Evolutionary conservation across 2,797 vertebrate genomes (phyloP).

Genomic region (Dendrocincla fuliginosa): DNA sequence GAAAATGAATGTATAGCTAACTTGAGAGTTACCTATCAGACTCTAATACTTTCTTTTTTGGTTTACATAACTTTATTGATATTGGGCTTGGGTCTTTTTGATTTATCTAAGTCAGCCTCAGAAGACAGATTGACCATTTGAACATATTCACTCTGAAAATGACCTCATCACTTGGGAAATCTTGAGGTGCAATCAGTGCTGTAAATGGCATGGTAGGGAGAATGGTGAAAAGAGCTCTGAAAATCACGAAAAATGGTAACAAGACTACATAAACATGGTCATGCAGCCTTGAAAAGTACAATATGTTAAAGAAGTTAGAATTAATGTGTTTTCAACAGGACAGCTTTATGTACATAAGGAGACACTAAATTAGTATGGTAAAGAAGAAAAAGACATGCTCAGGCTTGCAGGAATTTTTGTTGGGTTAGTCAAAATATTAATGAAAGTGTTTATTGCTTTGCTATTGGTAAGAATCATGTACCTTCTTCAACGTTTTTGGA

Average conservation of each 20-base stretch:
- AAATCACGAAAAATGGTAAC: conserved; percentile 48
- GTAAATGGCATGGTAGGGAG: not conserved
- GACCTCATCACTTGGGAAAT: conserved; percentile 1
- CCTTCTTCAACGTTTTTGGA: not conserved
- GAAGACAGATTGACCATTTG: not conserved
- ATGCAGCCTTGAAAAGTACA: conserved; percentile 50
- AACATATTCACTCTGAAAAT: not conserved
- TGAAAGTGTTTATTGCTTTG: not conserved
- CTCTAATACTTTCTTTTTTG: not conserved
- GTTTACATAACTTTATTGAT: not conserved
- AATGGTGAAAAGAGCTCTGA: not conserved
- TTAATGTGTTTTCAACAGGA: conserved; percentile 40
- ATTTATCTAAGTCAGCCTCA: not conserved
- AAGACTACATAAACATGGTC: not conserved
- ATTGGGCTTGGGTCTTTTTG: not conserved
- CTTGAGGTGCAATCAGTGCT: not conserved
- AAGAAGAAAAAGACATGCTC: not conserved
- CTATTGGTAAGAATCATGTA: not conserved
- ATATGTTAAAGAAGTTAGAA: conserved; percentile 37
- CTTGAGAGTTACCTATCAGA: not conserved
- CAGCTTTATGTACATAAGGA: conserved; percentile 46
- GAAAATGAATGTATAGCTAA: not conserved
- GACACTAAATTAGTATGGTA: conserved; percentile 24
- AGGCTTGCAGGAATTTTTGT: conserved; percentile 15
- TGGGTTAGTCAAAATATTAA: conserved; percentile 43